These are phyloP conservation scores for Brachirus orientalis DNA, from an alignment of 2,113 vertebrate genomes.

Conservation along the genomic window DNA sequence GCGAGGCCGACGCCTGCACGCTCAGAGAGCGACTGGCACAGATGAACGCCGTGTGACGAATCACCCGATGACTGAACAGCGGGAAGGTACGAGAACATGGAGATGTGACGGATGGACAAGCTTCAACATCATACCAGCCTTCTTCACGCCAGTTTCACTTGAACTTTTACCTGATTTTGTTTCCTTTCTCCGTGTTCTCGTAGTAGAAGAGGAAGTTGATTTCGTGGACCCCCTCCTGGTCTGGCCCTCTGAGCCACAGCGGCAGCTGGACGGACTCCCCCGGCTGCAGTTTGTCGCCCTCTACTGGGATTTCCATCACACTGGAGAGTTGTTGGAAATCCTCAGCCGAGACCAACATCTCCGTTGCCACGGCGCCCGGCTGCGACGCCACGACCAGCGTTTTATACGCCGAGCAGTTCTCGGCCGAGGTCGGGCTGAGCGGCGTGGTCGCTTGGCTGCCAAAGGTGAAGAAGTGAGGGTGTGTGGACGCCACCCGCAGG, in stretches of 20 bases:
- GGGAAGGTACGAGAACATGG: not conserved
- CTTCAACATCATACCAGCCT: too few species aligned
- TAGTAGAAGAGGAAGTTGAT: constrained; percentile 99
- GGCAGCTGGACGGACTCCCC: constrained; percentile 93
- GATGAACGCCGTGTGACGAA: constrained; percentile 95
- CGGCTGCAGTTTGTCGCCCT: constrained; percentile 86
- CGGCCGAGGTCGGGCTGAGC: constrained; percentile 87
- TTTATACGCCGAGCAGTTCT: constrained; percentile 95
- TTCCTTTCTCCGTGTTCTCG: constrained; percentile 88
- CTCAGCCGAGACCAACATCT: constrained; percentile 83
- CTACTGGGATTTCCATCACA: constrained; percentile 88
- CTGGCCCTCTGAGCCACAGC: constrained; percentile 95
- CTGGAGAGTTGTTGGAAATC: constrained; percentile 84
- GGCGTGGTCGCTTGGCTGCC: constrained; percentile 86
- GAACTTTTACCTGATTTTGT: constrained; percentile 86
- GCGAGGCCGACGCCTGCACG: constrained; percentile 87
- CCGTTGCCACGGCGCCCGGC: constrained; percentile 58
- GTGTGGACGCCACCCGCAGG: constrained; percentile 92
- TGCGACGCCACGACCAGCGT: constrained; percentile 83
- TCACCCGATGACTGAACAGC: constrained; percentile 88
- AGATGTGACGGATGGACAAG: too few species aligned
- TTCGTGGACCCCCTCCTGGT: constrained; percentile 97
- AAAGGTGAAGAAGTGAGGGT: constrained; percentile 96
- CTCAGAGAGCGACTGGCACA: constrained; percentile 95
- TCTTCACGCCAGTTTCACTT: not conserved